Percentiles rank a stretch among this genome's conserved stretches.
These are phyloP conservation scores for Parauchenoglanis punctatus DNA, from an alignment of 2,797 vertebrate species.

Conservation along the genomic window DNA sequence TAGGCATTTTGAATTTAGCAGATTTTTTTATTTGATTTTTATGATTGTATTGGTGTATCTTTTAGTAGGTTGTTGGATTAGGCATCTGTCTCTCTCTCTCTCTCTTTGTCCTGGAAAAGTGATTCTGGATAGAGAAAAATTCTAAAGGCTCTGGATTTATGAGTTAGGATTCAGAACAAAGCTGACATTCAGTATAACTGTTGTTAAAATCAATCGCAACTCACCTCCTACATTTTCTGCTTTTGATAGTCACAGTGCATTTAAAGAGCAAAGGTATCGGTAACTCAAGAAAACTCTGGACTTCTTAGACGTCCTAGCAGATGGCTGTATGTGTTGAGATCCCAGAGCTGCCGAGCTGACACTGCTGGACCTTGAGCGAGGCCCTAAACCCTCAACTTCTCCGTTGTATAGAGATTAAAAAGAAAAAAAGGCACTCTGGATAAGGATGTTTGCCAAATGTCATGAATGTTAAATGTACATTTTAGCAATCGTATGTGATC, in stretches of 20 bases:
- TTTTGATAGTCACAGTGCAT: conserved; percentile 67
- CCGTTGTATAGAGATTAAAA: neutral
- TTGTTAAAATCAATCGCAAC: conserved; percentile 73
- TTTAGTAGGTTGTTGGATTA: conserved; percentile 8
- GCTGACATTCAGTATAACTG: conserved; percentile 74
- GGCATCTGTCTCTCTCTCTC: conserved; percentile 60
- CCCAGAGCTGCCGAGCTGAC: neutral
- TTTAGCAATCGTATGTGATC: neutral
- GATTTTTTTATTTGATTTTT: neutral
- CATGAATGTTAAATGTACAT: neutral
- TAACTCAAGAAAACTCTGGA: neutral
- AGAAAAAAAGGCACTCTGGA: neutral
- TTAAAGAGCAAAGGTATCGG: neutral
- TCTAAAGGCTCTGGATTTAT: neutral
- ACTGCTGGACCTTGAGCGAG: neutral
- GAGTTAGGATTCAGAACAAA: neutral
- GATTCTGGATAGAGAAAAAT: conserved; percentile 8
- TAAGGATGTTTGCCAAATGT: neutral
- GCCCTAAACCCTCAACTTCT: neutral
- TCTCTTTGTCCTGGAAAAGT: conserved; percentile 8
- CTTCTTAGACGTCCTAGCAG: neutral
- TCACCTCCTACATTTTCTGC: conserved; percentile 68
- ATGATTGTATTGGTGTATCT: neutral
- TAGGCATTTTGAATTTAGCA: neutral
- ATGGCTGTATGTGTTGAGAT: neutral